Evolutionary conservation across 2,888 invertebrate genomes (phyloP), one percentile per base, ranked within the genome.

Genomic region (Synergus umbraculus): DNA sequence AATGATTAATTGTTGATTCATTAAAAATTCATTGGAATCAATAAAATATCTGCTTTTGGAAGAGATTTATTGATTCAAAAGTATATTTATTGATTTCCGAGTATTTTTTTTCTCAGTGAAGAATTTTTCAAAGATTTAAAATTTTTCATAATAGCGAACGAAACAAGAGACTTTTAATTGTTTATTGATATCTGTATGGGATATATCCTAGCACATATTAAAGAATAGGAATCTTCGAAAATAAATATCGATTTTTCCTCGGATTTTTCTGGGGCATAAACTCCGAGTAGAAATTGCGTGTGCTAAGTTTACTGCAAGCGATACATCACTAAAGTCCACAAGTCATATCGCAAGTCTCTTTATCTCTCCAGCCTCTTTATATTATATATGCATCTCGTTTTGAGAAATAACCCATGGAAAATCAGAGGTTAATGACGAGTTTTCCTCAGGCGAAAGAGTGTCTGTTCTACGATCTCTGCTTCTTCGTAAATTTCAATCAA

Each of bases 401-500:
- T 65, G 41, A 65, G n/a, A n/a, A 37, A 65, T 65, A 65, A 13
- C 15, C 65, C 41, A 65, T 65, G n/a, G 65, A 65, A 65, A 65
- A 65, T 65, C 2, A 65, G 65, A 65, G 41, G 65, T 65, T 65
- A 65, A 65, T 65, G 41, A 65, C 65, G 2, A 65, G 15, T 65
- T 65, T 65, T 65, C 65, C 41, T 15, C 65, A n/a, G 65, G 41
- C 65, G 15, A 15, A 41, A 41, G 41, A 41, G 41, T n/a, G 65
- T 43, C 37, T n/a, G n/a, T 65, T 65, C 41, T 9, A 0, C 41
- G n/a, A 65, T n/a, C n/a, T n/a, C 1, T 65, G 3, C 41, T 65
- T 43, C 41, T 65, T 41, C 9, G 65, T 65, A 43, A 65, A 65
- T 65, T 65, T 65, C n/a, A 65, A 64, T 64, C 64, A 64, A n/a